Percentiles rank a stretch among this genome's conserved stretches.
phyloP scores from a whole-genome alignment of 2,797 vertebrate species.

The Notamacropus eugenii region DNA sequence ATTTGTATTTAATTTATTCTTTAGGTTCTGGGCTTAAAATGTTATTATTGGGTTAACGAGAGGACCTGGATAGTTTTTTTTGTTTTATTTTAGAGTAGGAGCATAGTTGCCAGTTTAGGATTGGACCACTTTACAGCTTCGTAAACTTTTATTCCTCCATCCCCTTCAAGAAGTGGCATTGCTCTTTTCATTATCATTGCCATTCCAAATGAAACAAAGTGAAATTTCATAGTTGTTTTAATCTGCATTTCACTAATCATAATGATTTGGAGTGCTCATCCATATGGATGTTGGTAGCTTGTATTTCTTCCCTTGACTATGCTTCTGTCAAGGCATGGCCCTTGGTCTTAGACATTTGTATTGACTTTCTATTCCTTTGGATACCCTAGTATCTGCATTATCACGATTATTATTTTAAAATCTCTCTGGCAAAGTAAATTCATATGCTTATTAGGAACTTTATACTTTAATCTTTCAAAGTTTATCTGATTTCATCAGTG shows the following conservation, averaged over 20 bases:
- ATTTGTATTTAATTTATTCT: no score
- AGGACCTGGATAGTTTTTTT: not conserved
- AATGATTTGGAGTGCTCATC: not conserved
- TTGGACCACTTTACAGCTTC: not conserved
- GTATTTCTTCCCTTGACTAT: not conserved
- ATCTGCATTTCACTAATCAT: not conserved
- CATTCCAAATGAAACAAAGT: not conserved
- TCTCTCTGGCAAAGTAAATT: not conserved
- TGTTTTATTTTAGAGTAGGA: not conserved
- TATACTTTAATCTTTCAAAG: not conserved
- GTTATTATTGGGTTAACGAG: not conserved
- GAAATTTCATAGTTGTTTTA: not conserved
- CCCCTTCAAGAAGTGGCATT: not conserved
- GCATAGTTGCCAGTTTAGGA: not conserved
- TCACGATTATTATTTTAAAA: not conserved
- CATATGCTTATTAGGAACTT: not conserved
- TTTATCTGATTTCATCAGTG: not conserved
- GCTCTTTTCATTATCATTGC: not conserved
- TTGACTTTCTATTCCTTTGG: not conserved
- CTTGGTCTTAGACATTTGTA: not conserved
- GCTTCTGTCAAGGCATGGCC: not conserved
- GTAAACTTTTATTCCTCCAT: not conserved
- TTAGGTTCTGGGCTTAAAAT: not conserved
- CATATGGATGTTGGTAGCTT: not conserved
- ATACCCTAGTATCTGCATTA: not conserved